Conservation (phyloP, 2,797 vertebrate species). For the Siniperca scherzeri region DNA sequence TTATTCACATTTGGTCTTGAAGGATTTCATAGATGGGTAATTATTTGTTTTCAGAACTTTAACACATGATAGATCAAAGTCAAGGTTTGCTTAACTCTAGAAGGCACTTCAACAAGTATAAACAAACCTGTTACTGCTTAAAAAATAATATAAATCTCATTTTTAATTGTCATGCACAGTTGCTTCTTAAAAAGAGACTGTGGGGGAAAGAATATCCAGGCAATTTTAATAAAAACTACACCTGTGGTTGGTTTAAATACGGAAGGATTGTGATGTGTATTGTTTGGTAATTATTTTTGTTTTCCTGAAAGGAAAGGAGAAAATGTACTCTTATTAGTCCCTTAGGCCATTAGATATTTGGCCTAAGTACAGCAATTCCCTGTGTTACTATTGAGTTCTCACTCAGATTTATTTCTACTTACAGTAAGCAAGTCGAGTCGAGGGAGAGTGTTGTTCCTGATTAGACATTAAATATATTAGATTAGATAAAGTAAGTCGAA, state of each 20-base stretch:
- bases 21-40: neutral
- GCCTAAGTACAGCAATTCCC: conserved; percentile 37
- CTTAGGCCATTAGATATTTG: conserved; percentile 27
- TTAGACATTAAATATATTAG: conserved; percentile 1
- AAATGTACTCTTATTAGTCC: conserved; percentile 37
- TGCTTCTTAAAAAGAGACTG: neutral
- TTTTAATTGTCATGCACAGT: conserved; percentile 24
- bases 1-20: conserved; percentile 7
- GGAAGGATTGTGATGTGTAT: conserved; percentile 4
- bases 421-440: conserved; percentile 23
- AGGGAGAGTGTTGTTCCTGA: conserved; percentile 33
- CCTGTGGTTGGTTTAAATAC: conserved; percentile 26
- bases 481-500: neutral
- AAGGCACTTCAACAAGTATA: neutral
- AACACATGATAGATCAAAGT: conserved; percentile 20
- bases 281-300: conserved; percentile 41
- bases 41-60: conserved; percentile 9
- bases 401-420: conserved; percentile 38
- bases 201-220: neutral
- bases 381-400: conserved; percentile 30
- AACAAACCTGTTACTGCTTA: conserved; percentile 29
- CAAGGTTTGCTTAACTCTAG: conserved; percentile 15
- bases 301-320: conserved; percentile 36
- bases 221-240: conserved; percentile 22
- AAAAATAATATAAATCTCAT: conserved; percentile 16